Conservation (phyloP, 2,888 invertebrate genomes). For the Euspilapteryx auroguttella region DNA sequence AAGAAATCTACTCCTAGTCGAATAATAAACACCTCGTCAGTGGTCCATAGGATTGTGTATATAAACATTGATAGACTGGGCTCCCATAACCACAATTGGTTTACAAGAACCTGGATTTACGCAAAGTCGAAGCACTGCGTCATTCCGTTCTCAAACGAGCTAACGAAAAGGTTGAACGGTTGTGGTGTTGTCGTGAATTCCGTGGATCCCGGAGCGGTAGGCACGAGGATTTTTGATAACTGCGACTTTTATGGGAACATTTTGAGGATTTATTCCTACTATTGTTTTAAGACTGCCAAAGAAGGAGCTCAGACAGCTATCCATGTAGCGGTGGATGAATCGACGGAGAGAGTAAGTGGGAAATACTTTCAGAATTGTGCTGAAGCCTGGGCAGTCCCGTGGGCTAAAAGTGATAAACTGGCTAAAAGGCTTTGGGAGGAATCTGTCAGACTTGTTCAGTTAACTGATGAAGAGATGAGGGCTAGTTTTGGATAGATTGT, state of each 20-base stretch:
- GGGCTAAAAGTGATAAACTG: conserved; percentile 64
- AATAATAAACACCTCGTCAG: conserved; percentile 78
- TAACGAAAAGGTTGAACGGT: conserved; percentile 65
- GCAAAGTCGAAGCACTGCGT: conserved; percentile 71
- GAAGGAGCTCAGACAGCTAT: conserved; percentile 83
- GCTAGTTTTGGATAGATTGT: no score
- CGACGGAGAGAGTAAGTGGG: conserved; percentile 67
- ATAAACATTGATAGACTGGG: conserved; percentile 71
- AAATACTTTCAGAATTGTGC: conserved; percentile 79
- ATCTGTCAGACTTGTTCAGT: conserved; percentile 39
- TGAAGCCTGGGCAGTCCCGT: conserved; percentile 58
- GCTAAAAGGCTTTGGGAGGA: conserved; percentile 81
- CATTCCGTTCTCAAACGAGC: conserved; percentile 71
- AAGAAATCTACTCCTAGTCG: conserved; percentile 72
- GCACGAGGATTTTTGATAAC: conserved; percentile 71
- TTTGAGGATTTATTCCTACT: conserved; percentile 61
- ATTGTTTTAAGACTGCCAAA: conserved; percentile 72
- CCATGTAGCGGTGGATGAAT: conserved; percentile 72
- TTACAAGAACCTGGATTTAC: conserved; percentile 53
- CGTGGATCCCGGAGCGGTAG: conserved; percentile 83
- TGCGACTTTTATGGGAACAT: conserved; percentile 49
- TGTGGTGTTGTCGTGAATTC: conserved; percentile 74
- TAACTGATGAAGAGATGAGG: conserved; percentile 8
- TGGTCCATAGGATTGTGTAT: conserved; percentile 68
- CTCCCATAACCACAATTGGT: conserved; percentile 55